These are phyloP conservation scores for Akabosia matsudoensis DNA, from an alignment of 1,140 invertebrate species.

Conservation along the genomic window DNA sequence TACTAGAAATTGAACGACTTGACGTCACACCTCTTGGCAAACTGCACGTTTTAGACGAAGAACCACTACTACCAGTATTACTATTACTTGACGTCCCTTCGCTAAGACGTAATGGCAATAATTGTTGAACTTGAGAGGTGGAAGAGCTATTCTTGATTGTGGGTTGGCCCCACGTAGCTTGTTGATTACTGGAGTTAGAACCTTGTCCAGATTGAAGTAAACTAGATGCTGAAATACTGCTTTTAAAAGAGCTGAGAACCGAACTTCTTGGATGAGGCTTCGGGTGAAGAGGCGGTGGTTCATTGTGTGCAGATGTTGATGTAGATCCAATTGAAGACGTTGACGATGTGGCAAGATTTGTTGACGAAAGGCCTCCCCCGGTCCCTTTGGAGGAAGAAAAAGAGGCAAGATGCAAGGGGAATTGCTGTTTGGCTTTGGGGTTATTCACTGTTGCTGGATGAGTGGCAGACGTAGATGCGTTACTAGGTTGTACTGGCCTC, in stretches of 20 bases:
- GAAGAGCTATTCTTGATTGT: background rate
- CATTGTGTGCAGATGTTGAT: background rate
- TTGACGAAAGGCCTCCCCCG: constrained; percentile 13
- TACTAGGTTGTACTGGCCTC: background rate
- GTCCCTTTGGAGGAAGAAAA: constrained; percentile 33
- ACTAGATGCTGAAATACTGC: constrained; percentile 2
- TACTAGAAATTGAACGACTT: constrained; percentile 34
- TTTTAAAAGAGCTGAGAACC: constrained; percentile 5
- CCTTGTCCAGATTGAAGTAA: background rate
- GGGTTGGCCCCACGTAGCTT: constrained; percentile 2
- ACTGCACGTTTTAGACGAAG: constrained; percentile 31
- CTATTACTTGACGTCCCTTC: constrained; percentile 26
- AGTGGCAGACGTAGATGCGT: background rate
- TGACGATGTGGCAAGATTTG: constrained; percentile 3
- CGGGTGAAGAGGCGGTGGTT: constrained; percentile 14
- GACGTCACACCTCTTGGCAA: constrained; percentile 40
- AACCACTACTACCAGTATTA: background rate
- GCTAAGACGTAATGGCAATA: constrained; percentile 40
- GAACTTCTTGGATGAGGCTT: background rate
- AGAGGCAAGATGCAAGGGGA: constrained; percentile 41
- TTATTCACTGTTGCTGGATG: background rate
- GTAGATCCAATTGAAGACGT: background rate
- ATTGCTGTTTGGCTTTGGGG: constrained; percentile 35
- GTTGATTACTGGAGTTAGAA: background rate
- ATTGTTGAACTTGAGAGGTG: constrained; percentile 36